Evolutionary conservation across 2,888 invertebrate genomes (phyloP).

Genomic region (Pilophorus perplexus): DNA sequence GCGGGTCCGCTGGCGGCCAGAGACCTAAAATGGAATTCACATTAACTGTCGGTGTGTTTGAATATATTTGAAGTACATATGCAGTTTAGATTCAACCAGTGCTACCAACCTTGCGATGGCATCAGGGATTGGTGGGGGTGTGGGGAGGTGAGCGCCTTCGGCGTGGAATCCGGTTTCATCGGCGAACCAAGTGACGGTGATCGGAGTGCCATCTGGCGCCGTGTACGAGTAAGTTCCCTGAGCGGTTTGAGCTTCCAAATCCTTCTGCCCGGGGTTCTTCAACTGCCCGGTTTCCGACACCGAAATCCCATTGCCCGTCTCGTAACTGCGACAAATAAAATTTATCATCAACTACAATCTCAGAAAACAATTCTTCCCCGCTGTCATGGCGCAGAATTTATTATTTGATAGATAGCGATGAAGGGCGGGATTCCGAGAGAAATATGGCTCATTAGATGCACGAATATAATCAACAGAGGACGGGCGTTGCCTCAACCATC

Average conservation of each 20-base stretch:
- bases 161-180: conserved; percentile 43
- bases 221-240: conserved; percentile 62
- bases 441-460: too few relatives aligned
- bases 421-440: too few relatives aligned
- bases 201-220: conserved; percentile 64
- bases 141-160: conserved; percentile 40
- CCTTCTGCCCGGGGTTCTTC: conserved; percentile 57
- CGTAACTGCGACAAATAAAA: conserved; percentile 57
- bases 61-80: too few relatives aligned
- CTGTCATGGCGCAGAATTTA: too few relatives aligned
- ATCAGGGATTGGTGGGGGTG: conserved; percentile 45
- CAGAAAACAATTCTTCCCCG: too few relatives aligned
- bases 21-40: too few relatives aligned
- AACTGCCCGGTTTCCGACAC: conserved; percentile 69
- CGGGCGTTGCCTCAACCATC: too few relatives aligned
- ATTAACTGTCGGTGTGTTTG: too few relatives aligned
- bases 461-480: too few relatives aligned
- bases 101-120: conserved; percentile 53
- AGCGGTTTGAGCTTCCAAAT: conserved; percentile 49
- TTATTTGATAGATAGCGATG: too few relatives aligned
- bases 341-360: neutral
- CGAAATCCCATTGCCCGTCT: conserved; percentile 71
- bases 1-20: conserved; percentile 56
- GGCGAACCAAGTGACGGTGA: conserved; percentile 58
- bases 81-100: too few relatives aligned